Evolutionary conservation across 2,113 vertebrate genomes (phyloP).

Genomic region (Thunnus maccoyii): DNA sequence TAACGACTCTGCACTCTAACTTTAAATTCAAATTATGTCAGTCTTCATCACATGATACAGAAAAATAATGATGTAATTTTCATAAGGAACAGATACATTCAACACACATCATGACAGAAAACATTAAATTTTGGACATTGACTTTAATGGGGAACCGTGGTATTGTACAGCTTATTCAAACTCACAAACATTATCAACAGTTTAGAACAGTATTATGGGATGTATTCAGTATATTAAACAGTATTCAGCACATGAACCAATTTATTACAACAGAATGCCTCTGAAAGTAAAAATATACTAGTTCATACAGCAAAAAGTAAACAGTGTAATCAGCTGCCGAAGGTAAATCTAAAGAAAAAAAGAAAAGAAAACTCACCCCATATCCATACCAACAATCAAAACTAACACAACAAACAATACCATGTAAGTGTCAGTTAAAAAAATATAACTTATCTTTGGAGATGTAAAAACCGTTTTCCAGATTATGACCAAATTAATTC

Average conservation of each 20-base stretch:
- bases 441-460: slow-evolving; percentile 88
- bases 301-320: slow-evolving; percentile 11
- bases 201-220: slow-evolving; percentile 1
- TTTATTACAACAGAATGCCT: slow-evolving; percentile 9
- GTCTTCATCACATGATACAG: background rate
- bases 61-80: background rate
- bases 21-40: background rate
- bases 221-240: slow-evolving; percentile 9
- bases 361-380: background rate
- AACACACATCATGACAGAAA: background rate
- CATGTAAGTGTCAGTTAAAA: slow-evolving; percentile 27
- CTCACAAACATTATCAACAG: slow-evolving; percentile 11
- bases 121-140: background rate
- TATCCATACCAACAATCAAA: slow-evolving; percentile 66
- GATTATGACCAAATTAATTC: slow-evolving; percentile 78
- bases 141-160: slow-evolving; percentile 29
- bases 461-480: slow-evolving; percentile 74
- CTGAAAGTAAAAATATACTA: slow-evolving; percentile 27
- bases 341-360: slow-evolving; percentile 15
- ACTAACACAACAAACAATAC: slow-evolving; percentile 65
- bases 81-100: background rate
- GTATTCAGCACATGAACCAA: background rate
- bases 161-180: slow-evolving; percentile 12
- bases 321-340: slow-evolving; percentile 65
- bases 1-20: background rate